Evolutionary conservation across 2,888 invertebrate species (phyloP).

Genomic region (Tetheella fluctuosa): DNA sequence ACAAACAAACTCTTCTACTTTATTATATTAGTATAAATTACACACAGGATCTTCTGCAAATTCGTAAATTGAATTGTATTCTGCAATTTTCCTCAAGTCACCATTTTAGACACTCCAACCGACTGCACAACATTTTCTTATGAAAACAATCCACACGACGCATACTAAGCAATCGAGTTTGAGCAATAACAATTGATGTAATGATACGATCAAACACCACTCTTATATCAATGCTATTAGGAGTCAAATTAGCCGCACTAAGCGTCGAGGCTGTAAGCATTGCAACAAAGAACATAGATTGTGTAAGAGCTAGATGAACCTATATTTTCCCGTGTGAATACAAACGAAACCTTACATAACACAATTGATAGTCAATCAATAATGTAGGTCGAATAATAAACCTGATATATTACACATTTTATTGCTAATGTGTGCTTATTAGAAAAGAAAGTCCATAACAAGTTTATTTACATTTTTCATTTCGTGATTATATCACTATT

Average conservation of each 20-base stretch:
- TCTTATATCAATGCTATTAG: not conserved
- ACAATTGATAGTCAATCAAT: not conserved
- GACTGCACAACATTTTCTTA: not conserved
- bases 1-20: too few species aligned
- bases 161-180: constrained; percentile 10
- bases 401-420: not conserved
- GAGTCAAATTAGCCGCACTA: not conserved
- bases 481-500: not conserved
- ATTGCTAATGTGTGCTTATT: not conserved
- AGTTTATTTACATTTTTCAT: not conserved
- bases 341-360: constrained; percentile 1
- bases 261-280: not conserved
- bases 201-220: not conserved
- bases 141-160: constrained; percentile 7
- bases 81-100: too few species aligned
- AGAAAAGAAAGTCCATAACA: not conserved
- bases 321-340: constrained; percentile 11
- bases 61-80: too few species aligned
- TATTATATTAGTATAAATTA: too few species aligned
- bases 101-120: too few species aligned
- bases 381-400: constrained; percentile 4
- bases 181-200: not conserved
- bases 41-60: too few species aligned
- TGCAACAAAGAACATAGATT: not conserved
- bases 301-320: constrained; percentile 12